A percentile compares a stretch with the other conserved stretches of the same genome.
Conservation (phyloP, 2,113 vertebrate genomes). For the Notarius lentiginosus region DNA sequence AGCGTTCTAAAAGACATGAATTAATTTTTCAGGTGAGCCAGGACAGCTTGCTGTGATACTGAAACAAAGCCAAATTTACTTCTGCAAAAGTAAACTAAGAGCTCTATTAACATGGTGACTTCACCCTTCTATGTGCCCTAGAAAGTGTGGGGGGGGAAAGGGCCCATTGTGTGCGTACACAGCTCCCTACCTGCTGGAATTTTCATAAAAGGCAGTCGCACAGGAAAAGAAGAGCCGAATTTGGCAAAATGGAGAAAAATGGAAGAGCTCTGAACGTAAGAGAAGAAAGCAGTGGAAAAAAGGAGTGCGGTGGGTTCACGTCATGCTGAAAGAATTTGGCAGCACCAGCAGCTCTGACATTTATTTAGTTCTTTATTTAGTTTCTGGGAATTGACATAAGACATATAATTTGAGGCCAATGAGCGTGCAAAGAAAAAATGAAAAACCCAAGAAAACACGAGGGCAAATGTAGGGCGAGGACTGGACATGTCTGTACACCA, state of each 20-base stretch:
- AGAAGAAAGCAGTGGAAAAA: slow-evolving; percentile 64
- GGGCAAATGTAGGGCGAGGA: slow-evolving; percentile 38
- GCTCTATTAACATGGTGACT: slow-evolving; percentile 1
- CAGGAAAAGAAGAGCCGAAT: background rate
- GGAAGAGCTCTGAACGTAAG: background rate
- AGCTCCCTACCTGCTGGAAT: slow-evolving; percentile 21
- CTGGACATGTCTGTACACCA: slow-evolving; percentile 37
- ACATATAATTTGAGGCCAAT: slow-evolving; percentile 74
- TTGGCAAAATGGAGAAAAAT: slow-evolving; percentile 6
- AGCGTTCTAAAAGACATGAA: background rate
- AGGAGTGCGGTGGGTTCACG: slow-evolving; percentile 74
- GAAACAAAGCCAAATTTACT: slow-evolving; percentile 27
- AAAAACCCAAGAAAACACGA: slow-evolving; percentile 34
- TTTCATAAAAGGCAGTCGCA: background rate
- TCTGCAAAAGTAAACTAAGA: slow-evolving; percentile 11
- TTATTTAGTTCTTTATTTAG: slow-evolving; percentile 65
- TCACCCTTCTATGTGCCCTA: slow-evolving; percentile 9
- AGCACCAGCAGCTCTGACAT: slow-evolving; percentile 55
- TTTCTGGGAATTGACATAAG: slow-evolving; percentile 73
- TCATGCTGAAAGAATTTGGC: slow-evolving; percentile 87
- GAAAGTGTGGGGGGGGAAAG: slow-evolving; percentile 16
- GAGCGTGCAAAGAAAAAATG: slow-evolving; percentile 55
- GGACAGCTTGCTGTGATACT: background rate
- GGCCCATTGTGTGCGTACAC: background rate
- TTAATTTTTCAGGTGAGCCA: slow-evolving; percentile 8